These are phyloP conservation scores for Astreopora myriophthalma DNA, from an alignment of 64 coral and sea anemone genomes.

Conservation along the genomic window DNA sequence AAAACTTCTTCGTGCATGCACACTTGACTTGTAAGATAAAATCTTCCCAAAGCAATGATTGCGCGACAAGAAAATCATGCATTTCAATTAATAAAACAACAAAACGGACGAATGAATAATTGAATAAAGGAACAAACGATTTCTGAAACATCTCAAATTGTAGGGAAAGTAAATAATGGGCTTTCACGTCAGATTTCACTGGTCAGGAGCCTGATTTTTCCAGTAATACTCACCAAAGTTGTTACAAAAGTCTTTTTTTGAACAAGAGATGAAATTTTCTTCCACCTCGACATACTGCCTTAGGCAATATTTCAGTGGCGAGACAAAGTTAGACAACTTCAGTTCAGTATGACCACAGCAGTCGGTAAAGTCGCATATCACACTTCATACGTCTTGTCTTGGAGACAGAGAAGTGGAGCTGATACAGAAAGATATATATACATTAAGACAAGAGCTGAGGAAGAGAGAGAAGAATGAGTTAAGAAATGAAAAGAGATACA, in stretches of 20 bases:
- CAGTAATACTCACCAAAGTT: not conserved
- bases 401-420: too few relatives aligned
- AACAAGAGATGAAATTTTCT: slow-evolving; percentile 62
- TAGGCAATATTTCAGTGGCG: too few relatives aligned
- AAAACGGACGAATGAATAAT: not conserved
- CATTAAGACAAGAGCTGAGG: not conserved
- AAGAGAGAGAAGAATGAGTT: not conserved
- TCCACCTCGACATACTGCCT: slow-evolving; percentile 54
- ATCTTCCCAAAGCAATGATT: too few relatives aligned
- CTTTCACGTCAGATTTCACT: not conserved
- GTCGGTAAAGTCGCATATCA: too few relatives aligned
- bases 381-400: not conserved
- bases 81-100: not conserved
- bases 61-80: too few relatives aligned
- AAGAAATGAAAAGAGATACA: not conserved
- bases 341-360: too few relatives aligned
- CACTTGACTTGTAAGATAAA: too few relatives aligned
- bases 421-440: not conserved
- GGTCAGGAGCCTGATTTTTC: not conserved
- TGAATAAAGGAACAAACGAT: not conserved
- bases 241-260: not conserved
- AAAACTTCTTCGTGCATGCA: too few relatives aligned
- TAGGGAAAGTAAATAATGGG: too few relatives aligned
- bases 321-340: too few relatives aligned
- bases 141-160: too few relatives aligned